Evolutionary conservation across 2,113 vertebrate genomes (phyloP).

Genomic region (Calidris pugnax): DNA sequence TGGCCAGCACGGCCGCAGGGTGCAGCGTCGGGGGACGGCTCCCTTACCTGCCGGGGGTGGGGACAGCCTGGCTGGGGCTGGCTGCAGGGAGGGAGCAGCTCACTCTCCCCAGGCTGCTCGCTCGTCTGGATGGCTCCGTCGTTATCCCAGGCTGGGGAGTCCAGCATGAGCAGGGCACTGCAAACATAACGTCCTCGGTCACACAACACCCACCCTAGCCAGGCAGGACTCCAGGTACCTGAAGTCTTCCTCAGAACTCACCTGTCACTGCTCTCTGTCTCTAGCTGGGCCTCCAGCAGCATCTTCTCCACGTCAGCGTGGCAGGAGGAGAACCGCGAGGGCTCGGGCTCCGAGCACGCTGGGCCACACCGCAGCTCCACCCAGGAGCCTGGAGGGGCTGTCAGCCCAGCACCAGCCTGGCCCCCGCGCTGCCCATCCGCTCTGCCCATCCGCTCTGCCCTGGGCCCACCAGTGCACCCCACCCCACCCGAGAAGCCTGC

Average conservation of each 20-base stretch:
- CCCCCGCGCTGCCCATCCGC: neutral
- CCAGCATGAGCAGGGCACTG: neutral
- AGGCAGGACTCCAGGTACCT: fast-evolving
- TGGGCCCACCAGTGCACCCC: neutral
- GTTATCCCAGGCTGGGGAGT: neutral
- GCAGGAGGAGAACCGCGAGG: neutral
- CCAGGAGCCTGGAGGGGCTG: conserved; percentile 35
- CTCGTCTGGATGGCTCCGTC: fast-evolving
- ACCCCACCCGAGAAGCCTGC: fast-evolving
- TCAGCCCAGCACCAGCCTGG: neutral
- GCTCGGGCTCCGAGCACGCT: neutral
- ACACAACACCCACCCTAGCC: fast-evolving
- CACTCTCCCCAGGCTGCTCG: neutral
- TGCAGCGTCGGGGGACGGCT: fast-evolving
- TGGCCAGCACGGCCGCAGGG: fast-evolving
- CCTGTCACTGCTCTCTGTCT: neutral
- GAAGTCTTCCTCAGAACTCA: neutral
- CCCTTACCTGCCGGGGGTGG: neutral
- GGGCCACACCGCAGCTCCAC: conserved; percentile 38
- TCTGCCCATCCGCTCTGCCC: neutral
- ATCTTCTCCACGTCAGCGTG: conserved; percentile 21
- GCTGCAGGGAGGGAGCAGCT: neutral
- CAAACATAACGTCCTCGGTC: neutral
- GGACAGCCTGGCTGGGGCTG: neutral
- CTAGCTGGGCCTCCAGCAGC: conserved; percentile 62